These are phyloP conservation scores for Pangasius larnaudii DNA, from an alignment of 2,797 vertebrate genomes.

Conservation along the genomic window DNA sequence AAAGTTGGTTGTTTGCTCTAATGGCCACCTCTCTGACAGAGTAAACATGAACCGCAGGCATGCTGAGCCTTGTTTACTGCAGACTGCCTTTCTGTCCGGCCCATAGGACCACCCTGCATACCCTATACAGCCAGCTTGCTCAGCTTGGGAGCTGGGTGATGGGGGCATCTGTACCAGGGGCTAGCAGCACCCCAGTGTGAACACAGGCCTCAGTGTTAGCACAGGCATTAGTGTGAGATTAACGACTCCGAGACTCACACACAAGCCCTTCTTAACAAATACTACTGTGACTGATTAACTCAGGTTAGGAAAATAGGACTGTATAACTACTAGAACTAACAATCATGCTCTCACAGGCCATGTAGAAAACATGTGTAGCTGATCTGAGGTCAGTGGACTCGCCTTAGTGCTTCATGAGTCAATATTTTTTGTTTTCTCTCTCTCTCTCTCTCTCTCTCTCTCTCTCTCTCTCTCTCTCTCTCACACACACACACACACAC, in stretches of 20 bases:
- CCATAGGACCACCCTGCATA: constrained; percentile 66
- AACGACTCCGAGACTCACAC: constrained; percentile 38
- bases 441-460: background rate
- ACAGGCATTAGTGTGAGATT: constrained; percentile 44
- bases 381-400: background rate
- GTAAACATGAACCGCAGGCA: constrained; percentile 82
- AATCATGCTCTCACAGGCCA: background rate
- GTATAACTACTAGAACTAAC: background rate
- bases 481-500: background rate
- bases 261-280: constrained; percentile 38
- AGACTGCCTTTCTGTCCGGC: constrained; percentile 64
- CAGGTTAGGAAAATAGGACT: constrained; percentile 29
- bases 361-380: background rate
- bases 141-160: constrained; percentile 46
- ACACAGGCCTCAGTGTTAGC: constrained; percentile 44
- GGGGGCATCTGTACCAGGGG: constrained; percentile 56
- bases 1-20: constrained; percentile 65
- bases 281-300: constrained; percentile 27
- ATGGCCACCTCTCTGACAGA: constrained; percentile 61
- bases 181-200: constrained; percentile 38
- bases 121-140: constrained; percentile 56
- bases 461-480: background rate
- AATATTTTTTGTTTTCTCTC: background rate
- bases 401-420: background rate
- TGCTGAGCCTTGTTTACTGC: constrained; percentile 78